Evolutionary conservation across 2,113 vertebrate genomes (phyloP).

Genomic region (Poeciliopsis retropinna): DNA sequence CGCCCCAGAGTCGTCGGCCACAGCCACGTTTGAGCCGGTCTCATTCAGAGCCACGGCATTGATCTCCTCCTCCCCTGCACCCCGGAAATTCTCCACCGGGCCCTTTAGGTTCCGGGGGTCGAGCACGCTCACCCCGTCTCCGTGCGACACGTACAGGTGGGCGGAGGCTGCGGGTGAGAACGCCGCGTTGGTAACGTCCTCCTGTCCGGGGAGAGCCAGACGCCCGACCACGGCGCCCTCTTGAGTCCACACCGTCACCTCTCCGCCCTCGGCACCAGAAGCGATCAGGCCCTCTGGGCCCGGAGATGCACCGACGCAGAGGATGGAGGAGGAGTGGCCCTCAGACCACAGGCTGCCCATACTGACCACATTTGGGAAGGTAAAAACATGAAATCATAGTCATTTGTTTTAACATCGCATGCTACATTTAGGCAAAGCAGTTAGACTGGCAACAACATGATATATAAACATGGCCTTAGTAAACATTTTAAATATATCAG

Average conservation of each 20-base stretch:
- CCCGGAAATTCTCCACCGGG: slow-evolving; percentile 73
- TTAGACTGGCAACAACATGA: no score
- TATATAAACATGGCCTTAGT: no score
- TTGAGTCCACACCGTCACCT: slow-evolving; percentile 85
- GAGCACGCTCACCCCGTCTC: slow-evolving; percentile 83
- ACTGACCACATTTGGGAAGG: slow-evolving; percentile 20
- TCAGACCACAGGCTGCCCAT: slow-evolving; percentile 87
- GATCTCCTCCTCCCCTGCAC: slow-evolving; percentile 91
- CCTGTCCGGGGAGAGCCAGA: slow-evolving; percentile 68
- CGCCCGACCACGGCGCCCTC: slow-evolving; percentile 74
- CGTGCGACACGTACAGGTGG: slow-evolving; percentile 85
- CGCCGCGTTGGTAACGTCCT: slow-evolving; percentile 83
- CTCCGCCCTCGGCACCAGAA: slow-evolving; percentile 89
- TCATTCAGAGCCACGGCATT: slow-evolving; percentile 89
- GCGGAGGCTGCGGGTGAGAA: slow-evolving; percentile 79
- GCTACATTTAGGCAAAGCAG: neutral
- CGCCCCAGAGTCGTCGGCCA: slow-evolving; percentile 89
- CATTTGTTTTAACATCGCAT: neutral
- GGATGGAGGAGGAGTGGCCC: slow-evolving; percentile 83
- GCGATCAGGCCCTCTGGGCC: slow-evolving; percentile 83
- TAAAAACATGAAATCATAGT: neutral
- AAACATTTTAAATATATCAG: no score
- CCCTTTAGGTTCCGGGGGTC: slow-evolving; percentile 85
- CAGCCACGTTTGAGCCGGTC: slow-evolving; percentile 81
- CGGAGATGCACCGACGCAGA: slow-evolving; percentile 80